These are phyloP conservation scores for Tragelaphus buxtoni DNA, from an alignment of 2,113 vertebrate genomes.

Conservation along the genomic window DNA sequence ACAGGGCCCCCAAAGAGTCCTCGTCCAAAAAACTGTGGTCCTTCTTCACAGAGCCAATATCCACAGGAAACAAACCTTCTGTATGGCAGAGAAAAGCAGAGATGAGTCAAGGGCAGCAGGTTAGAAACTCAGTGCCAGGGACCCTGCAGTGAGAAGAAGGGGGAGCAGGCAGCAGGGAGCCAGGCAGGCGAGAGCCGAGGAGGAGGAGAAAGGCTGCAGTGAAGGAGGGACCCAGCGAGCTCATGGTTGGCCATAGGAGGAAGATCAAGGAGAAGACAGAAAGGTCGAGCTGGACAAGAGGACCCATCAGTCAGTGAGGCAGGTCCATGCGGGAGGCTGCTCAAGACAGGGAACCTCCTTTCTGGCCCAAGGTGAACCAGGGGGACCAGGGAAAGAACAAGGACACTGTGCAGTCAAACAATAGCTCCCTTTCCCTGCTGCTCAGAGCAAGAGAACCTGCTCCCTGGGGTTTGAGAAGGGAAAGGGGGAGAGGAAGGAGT, in stretches of 20 bases:
- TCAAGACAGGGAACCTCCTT: neutral
- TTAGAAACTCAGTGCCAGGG: neutral
- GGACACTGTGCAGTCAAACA: neutral
- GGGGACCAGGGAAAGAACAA: neutral
- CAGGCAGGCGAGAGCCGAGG: neutral
- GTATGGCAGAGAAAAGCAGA: slow-evolving; percentile 41
- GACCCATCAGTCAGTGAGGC: neutral
- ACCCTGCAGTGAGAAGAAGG: neutral
- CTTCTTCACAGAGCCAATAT: slow-evolving; percentile 86
- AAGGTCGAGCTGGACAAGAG: neutral
- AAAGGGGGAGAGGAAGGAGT: neutral
- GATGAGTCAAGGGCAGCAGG: neutral
- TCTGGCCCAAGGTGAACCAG: neutral
- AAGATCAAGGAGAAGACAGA: neutral
- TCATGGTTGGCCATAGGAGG: neutral
- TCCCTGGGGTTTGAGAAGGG: neutral
- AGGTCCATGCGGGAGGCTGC: neutral
- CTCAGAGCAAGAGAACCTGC: neutral
- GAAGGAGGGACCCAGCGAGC: neutral
- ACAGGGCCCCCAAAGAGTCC: slow-evolving; percentile 87
- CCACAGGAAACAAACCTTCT: slow-evolving; percentile 81
- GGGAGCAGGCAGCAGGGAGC: slow-evolving; percentile 47
- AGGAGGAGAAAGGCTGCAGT: accelerated
- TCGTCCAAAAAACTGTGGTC: slow-evolving; percentile 88
- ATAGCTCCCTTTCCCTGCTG: neutral